These are phyloP conservation scores for Erpornis zantholeuca DNA, from an alignment of 2,113 vertebrate genomes.

Conservation along the genomic window DNA sequence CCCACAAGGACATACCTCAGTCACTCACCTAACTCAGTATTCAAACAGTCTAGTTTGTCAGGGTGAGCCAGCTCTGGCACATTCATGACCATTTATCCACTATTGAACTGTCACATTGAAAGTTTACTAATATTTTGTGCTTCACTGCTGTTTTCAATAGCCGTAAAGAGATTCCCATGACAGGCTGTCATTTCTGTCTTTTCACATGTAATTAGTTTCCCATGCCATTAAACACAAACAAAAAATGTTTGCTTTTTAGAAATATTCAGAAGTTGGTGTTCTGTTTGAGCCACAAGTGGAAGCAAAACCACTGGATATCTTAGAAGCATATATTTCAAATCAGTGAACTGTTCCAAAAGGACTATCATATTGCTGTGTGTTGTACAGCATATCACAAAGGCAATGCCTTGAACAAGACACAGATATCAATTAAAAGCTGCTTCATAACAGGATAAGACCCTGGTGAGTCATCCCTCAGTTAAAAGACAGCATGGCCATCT, in stretches of 20 bases:
- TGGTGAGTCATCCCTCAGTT: background rate
- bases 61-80: background rate
- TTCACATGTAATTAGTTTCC: background rate
- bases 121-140: background rate
- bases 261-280: background rate
- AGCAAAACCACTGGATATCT: background rate
- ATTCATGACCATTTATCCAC: background rate
- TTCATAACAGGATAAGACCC: background rate
- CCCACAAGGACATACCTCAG: background rate
- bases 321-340: background rate
- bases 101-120: background rate
- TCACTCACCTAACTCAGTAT: background rate
- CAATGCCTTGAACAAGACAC: background rate
- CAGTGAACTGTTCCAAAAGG: background rate
- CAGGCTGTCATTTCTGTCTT: constrained; percentile 26
- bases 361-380: background rate
- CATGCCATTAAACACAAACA: background rate
- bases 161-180: background rate
- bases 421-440: background rate
- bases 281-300: background rate
- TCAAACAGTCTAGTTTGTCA: background rate
- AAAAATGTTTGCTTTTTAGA: background rate
- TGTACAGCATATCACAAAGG: background rate
- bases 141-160: background rate
- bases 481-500: background rate